Base-by-base conservation (phyloP, 2,888 invertebrate genomes). In the Andrena marginata region DNA sequence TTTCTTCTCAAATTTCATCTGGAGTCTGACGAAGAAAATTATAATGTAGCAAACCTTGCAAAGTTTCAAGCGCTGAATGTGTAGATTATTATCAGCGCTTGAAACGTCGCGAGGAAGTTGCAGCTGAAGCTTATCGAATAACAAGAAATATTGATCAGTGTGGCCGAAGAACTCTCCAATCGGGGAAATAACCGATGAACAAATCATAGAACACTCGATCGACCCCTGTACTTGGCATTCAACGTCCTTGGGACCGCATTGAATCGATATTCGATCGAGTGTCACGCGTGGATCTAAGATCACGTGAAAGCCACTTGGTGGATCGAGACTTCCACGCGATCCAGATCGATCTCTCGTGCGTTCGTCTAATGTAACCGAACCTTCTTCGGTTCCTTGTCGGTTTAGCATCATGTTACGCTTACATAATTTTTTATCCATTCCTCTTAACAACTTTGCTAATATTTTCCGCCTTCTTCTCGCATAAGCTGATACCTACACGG, bases 201-300 rank as follows among this genome's bases (percentile, higher is more conserved):
- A n/a, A 33, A 65, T 67, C 62, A 13, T 8, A 4, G 35, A 35
- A 31, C 64, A 35, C 67, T 69, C 54, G 77, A 81, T 77, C 72
- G 77, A 49, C 75, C 60, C 64, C 54, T 68, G 74, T 60, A 48
- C 80, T 87, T 84, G 82, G 71, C 71, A 84, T 71, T 64, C 51
- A 5, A 6, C 35, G 72, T 42, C 79, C 75, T 80, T 77, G 76
- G 59, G 42, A 48, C 5, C n/a, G 20, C 33, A 56, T 67, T 62
- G 23, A 42, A 78, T 65, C 42, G 26, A 70, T 56, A 56, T 6
- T 49, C 26, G 54, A 76, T 76, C 72, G 20, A 2, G 13, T 42
- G 20, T 63, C 20, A 7, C 26, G 10, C 23, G 29, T 42, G 56
- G 54, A 65, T 80, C 64, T 35, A 56, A 23, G 54, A 81, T 81